Conservation (phyloP, 2,113 vertebrate genomes). For the Diadophis punctatus region DNA sequence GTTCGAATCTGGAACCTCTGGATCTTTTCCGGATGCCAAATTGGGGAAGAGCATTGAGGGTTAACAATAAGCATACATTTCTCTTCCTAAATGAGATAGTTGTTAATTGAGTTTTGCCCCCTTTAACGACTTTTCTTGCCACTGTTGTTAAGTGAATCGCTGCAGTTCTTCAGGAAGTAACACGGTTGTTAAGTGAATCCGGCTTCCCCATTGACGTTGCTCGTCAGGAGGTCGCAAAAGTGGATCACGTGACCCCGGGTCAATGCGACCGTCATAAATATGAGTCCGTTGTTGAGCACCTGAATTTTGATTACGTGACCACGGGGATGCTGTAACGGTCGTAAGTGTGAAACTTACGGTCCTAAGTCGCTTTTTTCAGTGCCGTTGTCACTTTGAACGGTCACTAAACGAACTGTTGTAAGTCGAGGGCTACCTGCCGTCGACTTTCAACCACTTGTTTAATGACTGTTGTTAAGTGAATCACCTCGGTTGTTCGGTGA, state of each 20-base stretch:
- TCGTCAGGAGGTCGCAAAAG: neutral
- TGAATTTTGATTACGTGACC: neutral
- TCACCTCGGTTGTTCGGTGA: no score
- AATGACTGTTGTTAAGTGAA: no score
- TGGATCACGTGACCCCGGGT: neutral
- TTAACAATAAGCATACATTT: neutral
- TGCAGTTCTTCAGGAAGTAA: no score
- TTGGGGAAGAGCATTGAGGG: neutral
- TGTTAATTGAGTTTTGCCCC: neutral
- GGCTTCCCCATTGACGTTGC: no score
- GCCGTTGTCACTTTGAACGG: no score
- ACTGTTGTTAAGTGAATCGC: neutral
- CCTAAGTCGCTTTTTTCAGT: no score
- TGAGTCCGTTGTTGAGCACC: neutral
- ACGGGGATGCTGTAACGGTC: no score
- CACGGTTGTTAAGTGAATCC: neutral
- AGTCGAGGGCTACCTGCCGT: no score
- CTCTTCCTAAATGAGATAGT: neutral
- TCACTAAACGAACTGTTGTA: no score
- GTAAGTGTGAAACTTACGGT: no score
- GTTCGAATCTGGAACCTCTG: neutral
- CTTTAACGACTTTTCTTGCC: neutral
- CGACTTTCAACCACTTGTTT: no score
- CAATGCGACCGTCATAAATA: neutral
- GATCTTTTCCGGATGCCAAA: neutral